phyloP scores from a whole-genome alignment of 1,140 invertebrate genomes.

The Mamestra configurata region DNA sequence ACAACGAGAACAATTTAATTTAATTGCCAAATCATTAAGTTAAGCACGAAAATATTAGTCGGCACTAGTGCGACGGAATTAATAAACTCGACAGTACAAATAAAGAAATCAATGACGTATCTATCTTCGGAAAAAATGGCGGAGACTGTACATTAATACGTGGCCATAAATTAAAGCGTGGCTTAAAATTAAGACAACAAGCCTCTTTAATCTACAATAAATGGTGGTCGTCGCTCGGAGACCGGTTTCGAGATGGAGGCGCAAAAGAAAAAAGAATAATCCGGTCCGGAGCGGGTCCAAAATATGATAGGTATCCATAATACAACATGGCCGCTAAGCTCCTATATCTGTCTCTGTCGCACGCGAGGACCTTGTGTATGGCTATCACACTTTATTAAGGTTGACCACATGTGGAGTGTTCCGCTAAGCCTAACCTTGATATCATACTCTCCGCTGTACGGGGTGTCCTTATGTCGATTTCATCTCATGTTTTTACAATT shows the following conservation, averaged over 20 bases:
- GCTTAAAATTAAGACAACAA: slow-evolving; percentile 88
- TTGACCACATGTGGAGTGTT: slow-evolving; percentile 88
- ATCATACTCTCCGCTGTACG: slow-evolving; percentile 83
- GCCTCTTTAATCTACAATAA: slow-evolving; percentile 88
- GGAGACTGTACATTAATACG: slow-evolving; percentile 81
- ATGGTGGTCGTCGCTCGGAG: slow-evolving; percentile 83
- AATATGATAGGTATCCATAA: slow-evolving; percentile 88
- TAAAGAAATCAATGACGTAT: slow-evolving; percentile 83
- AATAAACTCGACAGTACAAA: slow-evolving; percentile 76
- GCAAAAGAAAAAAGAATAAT: slow-evolving; percentile 86
- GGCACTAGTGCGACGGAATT: slow-evolving; percentile 79
- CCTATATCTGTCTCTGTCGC: slow-evolving; percentile 75
- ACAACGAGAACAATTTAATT: slow-evolving; percentile 86
- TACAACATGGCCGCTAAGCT: slow-evolving; percentile 87
- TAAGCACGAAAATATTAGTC: slow-evolving; percentile 85
- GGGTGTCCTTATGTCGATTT: slow-evolving; percentile 66
- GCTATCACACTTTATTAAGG: slow-evolving; percentile 83
- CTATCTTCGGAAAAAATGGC: slow-evolving; percentile 81
- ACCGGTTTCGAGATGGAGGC: slow-evolving; percentile 84
- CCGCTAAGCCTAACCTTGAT: slow-evolving; percentile 87
- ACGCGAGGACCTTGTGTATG: slow-evolving; percentile 62
- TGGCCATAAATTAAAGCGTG: slow-evolving; percentile 85
- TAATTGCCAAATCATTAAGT: slow-evolving; percentile 88
- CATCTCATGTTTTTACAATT: slow-evolving; percentile 49
- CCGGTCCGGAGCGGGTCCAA: slow-evolving; percentile 86